Conservation (phyloP, 2,888 invertebrate species). For the Camptogramma bilineatum region DNA sequence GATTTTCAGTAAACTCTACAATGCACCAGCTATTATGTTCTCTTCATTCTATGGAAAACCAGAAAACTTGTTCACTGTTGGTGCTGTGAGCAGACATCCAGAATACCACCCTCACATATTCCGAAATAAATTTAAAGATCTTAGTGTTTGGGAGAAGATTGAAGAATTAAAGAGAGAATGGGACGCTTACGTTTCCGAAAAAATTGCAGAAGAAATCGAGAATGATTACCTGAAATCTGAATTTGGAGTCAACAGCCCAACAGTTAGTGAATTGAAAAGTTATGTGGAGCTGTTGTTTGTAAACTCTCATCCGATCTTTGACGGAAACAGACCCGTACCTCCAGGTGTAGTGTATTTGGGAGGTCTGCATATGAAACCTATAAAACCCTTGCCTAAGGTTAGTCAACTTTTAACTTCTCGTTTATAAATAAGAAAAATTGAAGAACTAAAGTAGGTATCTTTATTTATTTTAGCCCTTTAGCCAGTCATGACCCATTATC, state of each 20-base stretch:
- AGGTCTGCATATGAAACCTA: conserved; percentile 49
- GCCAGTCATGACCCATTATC: too few species aligned
- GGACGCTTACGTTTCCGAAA: conserved; percentile 29
- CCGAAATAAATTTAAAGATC: conserved; percentile 41
- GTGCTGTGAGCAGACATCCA: conserved; percentile 49
- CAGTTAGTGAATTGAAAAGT: conserved; percentile 47
- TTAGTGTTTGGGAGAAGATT: conserved; percentile 43
- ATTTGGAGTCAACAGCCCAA: conserved; percentile 49
- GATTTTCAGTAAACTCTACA: conserved; percentile 48
- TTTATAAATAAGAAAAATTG: too few species aligned
- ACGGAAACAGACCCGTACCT: conserved; percentile 54
- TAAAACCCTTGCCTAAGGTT: conserved; percentile 52
- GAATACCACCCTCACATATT: conserved; percentile 42
- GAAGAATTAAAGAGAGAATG: conserved; percentile 43
- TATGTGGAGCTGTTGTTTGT: conserved; percentile 53
- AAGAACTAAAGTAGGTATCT: too few species aligned
- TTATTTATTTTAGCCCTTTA: too few species aligned
- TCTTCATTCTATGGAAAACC: conserved; percentile 47
- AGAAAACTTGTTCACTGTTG: conserved; percentile 44
- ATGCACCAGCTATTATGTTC: conserved; percentile 50
- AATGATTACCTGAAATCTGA: conserved; percentile 43
- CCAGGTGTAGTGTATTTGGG: conserved; percentile 53
- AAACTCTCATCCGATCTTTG: conserved; percentile 51
- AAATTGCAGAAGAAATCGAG: conserved; percentile 35
- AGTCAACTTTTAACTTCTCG: too few species aligned